Conservation (phyloP, 1,140 invertebrate species). For the Alviniconcha marisindica region DNA sequence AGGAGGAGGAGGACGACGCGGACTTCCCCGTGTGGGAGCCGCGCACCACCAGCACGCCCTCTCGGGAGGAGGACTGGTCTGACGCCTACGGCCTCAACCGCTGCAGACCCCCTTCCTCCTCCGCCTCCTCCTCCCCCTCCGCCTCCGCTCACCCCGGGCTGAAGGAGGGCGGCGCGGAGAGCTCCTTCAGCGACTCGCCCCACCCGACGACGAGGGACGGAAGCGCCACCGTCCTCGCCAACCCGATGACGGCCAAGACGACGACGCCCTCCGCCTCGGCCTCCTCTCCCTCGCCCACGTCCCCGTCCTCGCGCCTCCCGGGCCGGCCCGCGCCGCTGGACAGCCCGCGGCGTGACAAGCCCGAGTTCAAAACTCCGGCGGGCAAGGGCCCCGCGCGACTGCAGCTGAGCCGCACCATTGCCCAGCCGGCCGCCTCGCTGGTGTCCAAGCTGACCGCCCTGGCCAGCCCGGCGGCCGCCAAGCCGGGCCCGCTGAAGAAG, state of each 20-base stretch:
- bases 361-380: slow-evolving; percentile 51
- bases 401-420: slow-evolving; percentile 35
- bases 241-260: not conserved
- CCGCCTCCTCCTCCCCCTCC: too few relatives aligned
- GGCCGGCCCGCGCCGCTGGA: slow-evolving; percentile 1
- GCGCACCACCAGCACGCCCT: slow-evolving; percentile 36
- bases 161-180: not conserved
- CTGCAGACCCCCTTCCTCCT: too few relatives aligned
- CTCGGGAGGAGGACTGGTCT: not conserved
- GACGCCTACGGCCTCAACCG: not conserved
- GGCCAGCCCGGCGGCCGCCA: not conserved
- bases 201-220: not conserved
- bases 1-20: slow-evolving; percentile 25
- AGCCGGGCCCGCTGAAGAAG: slow-evolving; percentile 54
- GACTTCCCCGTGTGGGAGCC: slow-evolving; percentile 47
- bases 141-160: not conserved
- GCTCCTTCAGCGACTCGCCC: not conserved
- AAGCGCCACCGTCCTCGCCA: not conserved
- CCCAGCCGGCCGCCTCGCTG: slow-evolving; percentile 17
- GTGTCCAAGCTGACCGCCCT: slow-evolving; percentile 22
- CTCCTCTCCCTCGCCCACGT: slow-evolving; percentile 19
- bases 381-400: slow-evolving; percentile 42
- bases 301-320: not conserved
- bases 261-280: not conserved
- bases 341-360: not conserved